A percentile compares a stretch with the other conserved stretches of the same genome.
Conservation (phyloP, 2,113 vertebrate genomes). For the Phodopus roborovskii region DNA sequence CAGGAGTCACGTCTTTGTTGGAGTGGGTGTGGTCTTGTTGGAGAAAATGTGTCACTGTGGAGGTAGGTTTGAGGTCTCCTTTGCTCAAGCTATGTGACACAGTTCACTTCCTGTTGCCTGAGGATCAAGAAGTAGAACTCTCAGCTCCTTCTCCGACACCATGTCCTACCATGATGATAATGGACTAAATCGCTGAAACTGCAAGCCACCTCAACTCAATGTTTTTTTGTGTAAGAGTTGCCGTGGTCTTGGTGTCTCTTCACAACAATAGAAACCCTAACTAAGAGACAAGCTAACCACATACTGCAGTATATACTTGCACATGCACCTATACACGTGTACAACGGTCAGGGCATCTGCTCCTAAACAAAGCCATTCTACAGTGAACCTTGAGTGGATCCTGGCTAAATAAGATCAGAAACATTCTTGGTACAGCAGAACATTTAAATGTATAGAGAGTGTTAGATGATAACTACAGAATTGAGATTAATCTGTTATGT, state of each 20-base stretch:
- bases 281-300: background rate
- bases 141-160: background rate
- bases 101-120: background rate
- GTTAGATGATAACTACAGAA: background rate
- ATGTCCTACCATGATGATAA: background rate
- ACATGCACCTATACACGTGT: no score
- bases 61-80: background rate
- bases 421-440: background rate
- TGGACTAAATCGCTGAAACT: background rate
- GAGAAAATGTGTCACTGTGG: background rate
- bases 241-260: background rate
- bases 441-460: background rate
- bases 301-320: background rate
- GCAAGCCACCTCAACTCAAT: background rate
- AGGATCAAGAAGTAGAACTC: background rate
- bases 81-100: background rate
- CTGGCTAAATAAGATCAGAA: background rate
- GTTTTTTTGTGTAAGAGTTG: background rate
- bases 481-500: background rate
- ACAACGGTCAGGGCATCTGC: background rate
- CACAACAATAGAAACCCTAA: background rate
- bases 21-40: background rate
- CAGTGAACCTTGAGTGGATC: background rate
- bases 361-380: conserved; percentile 28
- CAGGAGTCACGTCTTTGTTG: background rate